Base-by-base conservation (phyloP, 30 jellyfish, hydroid and myxozoan genomes). In the Clytia hemisphaerica region DNA sequence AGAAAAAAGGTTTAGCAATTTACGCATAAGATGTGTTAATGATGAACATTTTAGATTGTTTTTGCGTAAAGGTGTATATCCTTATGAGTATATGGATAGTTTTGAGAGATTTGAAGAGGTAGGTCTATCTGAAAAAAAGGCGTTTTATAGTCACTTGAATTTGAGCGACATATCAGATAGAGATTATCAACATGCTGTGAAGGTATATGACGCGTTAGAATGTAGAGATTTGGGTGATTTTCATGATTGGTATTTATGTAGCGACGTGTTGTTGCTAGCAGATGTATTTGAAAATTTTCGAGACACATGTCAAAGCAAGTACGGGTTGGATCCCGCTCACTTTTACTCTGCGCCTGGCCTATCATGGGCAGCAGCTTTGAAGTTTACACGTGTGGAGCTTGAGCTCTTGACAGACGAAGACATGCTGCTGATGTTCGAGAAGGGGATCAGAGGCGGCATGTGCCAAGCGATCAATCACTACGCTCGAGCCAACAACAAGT, bases 331-430 rank as follows among this genome's bases (percentile, higher is more conserved):
- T 58, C 93, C 86, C 25, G 27, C 62, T 35, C 73, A 49, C 35
- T 69, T 53, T 55, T 78, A 7, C 58, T 67, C 85, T 37, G 4
- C 78, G 22, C 88, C 93, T 21, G 93, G 93, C 6, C 53, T 79
- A 29, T 31, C 88, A 2, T 79, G 76, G 76, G 76, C 7, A 26
- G 69, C 76, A 4, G 71, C 71, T n/a, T 37, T 31, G 30, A 33
- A 37, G 38, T 26, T 4, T 21, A 63, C 76, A 27, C 19, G 29
- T 18, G 25, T 63, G 16, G 6, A 33, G n/a, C 4, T 63, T 15
- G 69, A 29, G 30, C 30, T 63, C 6, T 24, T 63, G n/a, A 63
- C 36, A 16, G 76, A 63, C 74, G 24, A n/a, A 16, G 12, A 36
- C 21, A 25, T 18, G 38, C 18, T 63, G 74, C 32, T 18, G 68